phyloP scores from a whole-genome alignment of 2,113 vertebrate species.

The Pleuronectes platessa region DNA sequence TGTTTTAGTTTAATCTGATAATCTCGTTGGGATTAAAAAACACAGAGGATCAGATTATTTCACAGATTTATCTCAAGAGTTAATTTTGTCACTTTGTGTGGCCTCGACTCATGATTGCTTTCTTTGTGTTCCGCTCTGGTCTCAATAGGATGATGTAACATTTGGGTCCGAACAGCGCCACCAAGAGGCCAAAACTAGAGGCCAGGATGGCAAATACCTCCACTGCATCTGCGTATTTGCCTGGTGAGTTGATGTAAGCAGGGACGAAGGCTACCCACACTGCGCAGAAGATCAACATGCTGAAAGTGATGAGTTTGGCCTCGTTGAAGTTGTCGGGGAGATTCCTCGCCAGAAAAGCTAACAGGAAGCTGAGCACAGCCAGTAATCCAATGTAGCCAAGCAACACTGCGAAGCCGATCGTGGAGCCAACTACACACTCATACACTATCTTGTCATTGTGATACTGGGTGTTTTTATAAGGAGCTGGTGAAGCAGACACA shows the following conservation, averaged over 20 bases:
- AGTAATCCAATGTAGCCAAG: conserved; percentile 75
- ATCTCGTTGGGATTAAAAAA: too few relatives aligned
- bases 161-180: conserved; percentile 77
- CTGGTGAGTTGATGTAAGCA: conserved; percentile 77
- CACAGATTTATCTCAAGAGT: not conserved
- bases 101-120: conserved; percentile 66
- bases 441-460: conserved; percentile 62
- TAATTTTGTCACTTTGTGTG: not conserved
- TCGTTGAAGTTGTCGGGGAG: conserved; percentile 79
- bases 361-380: conserved; percentile 69
- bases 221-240: conserved; percentile 78
- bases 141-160: conserved; percentile 79
- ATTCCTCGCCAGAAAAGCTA: conserved; percentile 76
- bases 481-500: conserved; percentile 53
- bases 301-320: conserved; percentile 79
- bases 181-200: conserved; percentile 78
- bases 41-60: too few relatives aligned
- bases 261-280: conserved; percentile 80
- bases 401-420: conserved; percentile 41
- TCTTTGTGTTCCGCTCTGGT: conserved; percentile 79
- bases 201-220: conserved; percentile 81
- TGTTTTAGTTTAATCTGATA: too few relatives aligned
- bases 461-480: conserved; percentile 61
- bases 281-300: conserved; percentile 82
- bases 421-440: conserved; percentile 74